These are phyloP conservation scores for Onthophagus taurus DNA, from an alignment of 1,140 invertebrate genomes.

Conservation along the genomic window DNA sequence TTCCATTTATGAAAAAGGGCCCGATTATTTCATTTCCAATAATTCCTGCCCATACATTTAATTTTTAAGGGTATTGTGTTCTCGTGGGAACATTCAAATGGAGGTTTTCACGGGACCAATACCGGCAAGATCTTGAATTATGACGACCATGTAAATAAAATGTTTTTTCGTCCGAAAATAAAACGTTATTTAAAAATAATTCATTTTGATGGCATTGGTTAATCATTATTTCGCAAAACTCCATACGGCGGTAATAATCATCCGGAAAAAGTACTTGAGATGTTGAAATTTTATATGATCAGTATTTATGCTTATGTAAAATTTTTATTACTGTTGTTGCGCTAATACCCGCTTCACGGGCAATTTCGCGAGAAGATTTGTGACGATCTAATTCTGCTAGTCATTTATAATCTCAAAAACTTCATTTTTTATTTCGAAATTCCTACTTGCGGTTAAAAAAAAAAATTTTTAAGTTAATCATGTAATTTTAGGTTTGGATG, in stretches of 20 bases:
- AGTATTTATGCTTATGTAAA: not conserved
- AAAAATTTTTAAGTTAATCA: too few relatives aligned
- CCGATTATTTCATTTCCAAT: conserved; percentile 2
- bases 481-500: too few relatives aligned
- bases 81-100: not conserved
- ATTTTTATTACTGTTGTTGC: not conserved
- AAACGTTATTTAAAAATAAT: not conserved
- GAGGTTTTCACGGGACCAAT: not conserved
- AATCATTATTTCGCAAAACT: conserved; percentile 1
- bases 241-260: conserved; percentile 1
- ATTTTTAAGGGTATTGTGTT: not conserved
- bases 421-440: too few relatives aligned
- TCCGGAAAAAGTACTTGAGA: conserved; percentile 2
- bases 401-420: too few relatives aligned
- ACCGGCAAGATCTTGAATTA: not conserved
- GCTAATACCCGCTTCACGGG: not conserved
- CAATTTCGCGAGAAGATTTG: too few relatives aligned
- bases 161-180: not conserved
- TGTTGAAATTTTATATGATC: conserved; percentile 1
- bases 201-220: not conserved
- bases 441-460: too few relatives aligned
- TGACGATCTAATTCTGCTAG: too few relatives aligned
- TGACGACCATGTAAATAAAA: not conserved
- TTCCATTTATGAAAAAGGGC: not conserved
- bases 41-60: conserved; percentile 1